Percentiles rank a stretch among this genome's conserved stretches.
These are phyloP conservation scores for Numida meleagris DNA, from an alignment of 2,113 vertebrate species.

Conservation along the genomic window DNA sequence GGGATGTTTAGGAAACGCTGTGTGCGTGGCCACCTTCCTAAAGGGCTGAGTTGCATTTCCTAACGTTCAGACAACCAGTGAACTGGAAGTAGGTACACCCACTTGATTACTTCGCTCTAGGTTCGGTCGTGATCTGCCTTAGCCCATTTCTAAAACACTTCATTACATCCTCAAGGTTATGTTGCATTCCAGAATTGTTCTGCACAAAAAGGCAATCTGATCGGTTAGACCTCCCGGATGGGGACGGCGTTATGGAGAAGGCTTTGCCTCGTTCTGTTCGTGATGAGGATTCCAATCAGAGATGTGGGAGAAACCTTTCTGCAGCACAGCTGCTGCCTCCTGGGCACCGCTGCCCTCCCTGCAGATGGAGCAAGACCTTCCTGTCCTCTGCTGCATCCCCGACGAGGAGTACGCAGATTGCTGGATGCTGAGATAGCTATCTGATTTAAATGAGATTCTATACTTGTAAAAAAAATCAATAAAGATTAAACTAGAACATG, in stretches of 20 bases:
- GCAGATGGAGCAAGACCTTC: neutral
- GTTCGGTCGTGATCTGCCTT: slow-evolving; percentile 61
- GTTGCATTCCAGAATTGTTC: slow-evolving; percentile 59
- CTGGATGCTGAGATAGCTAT: slow-evolving; percentile 16
- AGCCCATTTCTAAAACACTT: slow-evolving; percentile 54
- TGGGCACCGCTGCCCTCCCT: neutral
- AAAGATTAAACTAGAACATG: slow-evolving; percentile 33
- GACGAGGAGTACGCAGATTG: neutral
- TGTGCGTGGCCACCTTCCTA: neutral
- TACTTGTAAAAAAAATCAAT: slow-evolving; percentile 55
- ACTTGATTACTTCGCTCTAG: slow-evolving; percentile 26
- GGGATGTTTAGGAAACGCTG: neutral
- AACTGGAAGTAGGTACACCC: slow-evolving; percentile 5
- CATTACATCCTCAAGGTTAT: slow-evolving; percentile 41
- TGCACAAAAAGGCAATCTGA: slow-evolving; percentile 4
- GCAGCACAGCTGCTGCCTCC: neutral
- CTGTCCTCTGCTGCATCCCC: neutral
- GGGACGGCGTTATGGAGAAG: neutral
- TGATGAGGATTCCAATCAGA: neutral
- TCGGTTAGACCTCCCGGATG: neutral
- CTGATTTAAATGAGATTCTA: slow-evolving; percentile 60
- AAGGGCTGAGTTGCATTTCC: neutral
- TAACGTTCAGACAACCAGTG: slow-evolving; percentile 24
- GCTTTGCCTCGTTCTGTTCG: neutral
- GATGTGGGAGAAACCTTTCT: neutral